A percentile compares a stretch with the other conserved stretches of the same genome.
Evolutionary conservation across 1,140 invertebrate species (phyloP).

Genomic region (Parasteatoda tepidariorum): DNA sequence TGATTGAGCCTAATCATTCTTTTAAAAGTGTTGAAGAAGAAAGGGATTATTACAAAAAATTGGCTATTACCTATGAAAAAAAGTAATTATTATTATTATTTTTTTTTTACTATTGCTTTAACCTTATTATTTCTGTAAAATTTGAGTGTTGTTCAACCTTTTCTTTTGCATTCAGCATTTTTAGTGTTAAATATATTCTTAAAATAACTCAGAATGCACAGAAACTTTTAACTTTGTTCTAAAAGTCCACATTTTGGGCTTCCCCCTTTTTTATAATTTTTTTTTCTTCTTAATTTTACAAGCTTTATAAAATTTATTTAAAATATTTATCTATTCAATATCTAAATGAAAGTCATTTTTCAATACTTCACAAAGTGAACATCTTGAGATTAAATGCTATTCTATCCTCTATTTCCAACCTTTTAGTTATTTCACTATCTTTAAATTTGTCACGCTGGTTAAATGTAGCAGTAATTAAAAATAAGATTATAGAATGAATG

Average conservation of each 20-base stretch:
- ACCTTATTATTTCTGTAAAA: background rate
- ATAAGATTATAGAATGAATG: too few relatives aligned
- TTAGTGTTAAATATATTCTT: background rate
- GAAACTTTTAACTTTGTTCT: background rate
- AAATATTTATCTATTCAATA: too few relatives aligned
- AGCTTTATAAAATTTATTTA: too few relatives aligned
- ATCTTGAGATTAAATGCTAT: too few relatives aligned
- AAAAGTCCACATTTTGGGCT: background rate
- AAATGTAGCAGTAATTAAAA: too few relatives aligned
- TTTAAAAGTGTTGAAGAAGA: conserved; percentile 44
- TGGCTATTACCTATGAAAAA: conserved; percentile 36
- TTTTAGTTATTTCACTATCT: too few relatives aligned
- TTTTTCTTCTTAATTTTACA: too few relatives aligned
- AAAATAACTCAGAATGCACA: background rate
- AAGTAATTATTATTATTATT: conserved; percentile 7
- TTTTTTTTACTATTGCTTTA: background rate
- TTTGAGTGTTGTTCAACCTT: too few relatives aligned
- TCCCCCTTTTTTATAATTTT: background rate
- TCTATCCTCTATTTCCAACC: too few relatives aligned
- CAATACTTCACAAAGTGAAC: too few relatives aligned
- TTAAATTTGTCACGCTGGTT: too few relatives aligned
- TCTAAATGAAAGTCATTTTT: too few relatives aligned
- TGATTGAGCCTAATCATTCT: conserved; percentile 21
- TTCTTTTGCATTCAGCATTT: background rate
- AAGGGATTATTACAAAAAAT: conserved; percentile 47